phyloP scores from a whole-genome alignment of 2,888 invertebrate species.

The Mantis religiosa region DNA sequence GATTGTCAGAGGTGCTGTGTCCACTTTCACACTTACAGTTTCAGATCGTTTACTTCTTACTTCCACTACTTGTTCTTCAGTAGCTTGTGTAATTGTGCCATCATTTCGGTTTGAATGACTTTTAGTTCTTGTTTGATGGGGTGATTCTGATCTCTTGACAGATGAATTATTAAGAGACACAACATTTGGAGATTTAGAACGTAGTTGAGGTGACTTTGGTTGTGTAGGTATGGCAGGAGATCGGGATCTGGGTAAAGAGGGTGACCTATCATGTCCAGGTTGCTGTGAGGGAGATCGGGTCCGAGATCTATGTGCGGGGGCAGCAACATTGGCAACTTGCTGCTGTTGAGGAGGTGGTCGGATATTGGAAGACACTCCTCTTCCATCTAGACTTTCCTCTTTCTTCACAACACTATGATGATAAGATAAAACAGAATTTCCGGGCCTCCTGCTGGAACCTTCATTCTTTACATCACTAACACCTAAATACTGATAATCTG shows the following conservation, averaged over 20 bases:
- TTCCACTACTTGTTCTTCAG: not conserved
- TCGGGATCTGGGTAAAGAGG: not conserved
- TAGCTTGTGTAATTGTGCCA: not conserved
- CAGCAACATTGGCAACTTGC: not conserved
- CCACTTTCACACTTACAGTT: not conserved
- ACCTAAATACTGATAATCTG: not conserved
- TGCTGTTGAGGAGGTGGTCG: not conserved
- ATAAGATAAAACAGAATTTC: not conserved
- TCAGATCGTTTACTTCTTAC: not conserved
- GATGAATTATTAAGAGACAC: not conserved
- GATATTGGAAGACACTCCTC: not conserved
- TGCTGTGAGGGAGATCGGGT: slow-evolving; percentile 4
- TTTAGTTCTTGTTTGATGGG: not conserved
- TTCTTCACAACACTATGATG: not conserved
- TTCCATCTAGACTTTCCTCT: not conserved
- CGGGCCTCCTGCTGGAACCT: not conserved
- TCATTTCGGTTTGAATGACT: not conserved
- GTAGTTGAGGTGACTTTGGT: not conserved
- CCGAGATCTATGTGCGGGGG: not conserved
- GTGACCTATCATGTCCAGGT: not conserved
- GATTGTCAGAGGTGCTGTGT: not conserved
- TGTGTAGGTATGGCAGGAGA: not conserved
- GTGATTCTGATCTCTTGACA: not conserved
- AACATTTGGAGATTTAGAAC: not conserved
- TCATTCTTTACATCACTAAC: not conserved